Percentiles rank a stretch among this genome's conserved stretches.
Conservation (phyloP, 2,797 vertebrate species). For the Myotis vivesi region DNA sequence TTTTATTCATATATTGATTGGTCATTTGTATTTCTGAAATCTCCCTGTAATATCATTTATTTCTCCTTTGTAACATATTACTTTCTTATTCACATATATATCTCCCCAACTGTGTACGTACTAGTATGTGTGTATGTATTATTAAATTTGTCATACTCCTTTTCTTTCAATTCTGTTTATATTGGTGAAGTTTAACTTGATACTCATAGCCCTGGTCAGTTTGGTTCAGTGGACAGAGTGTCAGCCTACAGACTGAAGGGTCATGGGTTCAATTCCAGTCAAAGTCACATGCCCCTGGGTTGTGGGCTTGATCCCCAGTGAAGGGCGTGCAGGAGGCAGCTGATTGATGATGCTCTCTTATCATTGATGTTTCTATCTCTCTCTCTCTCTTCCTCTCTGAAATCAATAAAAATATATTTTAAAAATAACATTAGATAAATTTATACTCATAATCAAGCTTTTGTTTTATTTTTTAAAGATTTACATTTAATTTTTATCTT, state of each 20-base stretch:
- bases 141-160: background rate
- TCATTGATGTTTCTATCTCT: too few relatives aligned
- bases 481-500: too few relatives aligned
- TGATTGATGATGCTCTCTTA: too few relatives aligned
- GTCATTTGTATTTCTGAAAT: background rate
- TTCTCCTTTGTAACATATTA: background rate
- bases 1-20: background rate
- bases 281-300: too few relatives aligned
- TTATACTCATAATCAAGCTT: background rate
- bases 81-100: background rate
- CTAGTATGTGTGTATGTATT: too few relatives aligned
- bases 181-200: background rate
- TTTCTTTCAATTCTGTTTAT: background rate
- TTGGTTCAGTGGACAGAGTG: too few relatives aligned
- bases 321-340: too few relatives aligned
- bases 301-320: too few relatives aligned
- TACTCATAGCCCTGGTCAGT: background rate
- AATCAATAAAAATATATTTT: too few relatives aligned
- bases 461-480: background rate
- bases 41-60: background rate
- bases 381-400: too few relatives aligned
- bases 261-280: too few relatives aligned
- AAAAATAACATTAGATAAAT: background rate
- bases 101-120: rapidly evolving
- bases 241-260: too few relatives aligned